phyloP scores from a whole-genome alignment of 2,113 vertebrate genomes.

The Poecilia latipinna region DNA sequence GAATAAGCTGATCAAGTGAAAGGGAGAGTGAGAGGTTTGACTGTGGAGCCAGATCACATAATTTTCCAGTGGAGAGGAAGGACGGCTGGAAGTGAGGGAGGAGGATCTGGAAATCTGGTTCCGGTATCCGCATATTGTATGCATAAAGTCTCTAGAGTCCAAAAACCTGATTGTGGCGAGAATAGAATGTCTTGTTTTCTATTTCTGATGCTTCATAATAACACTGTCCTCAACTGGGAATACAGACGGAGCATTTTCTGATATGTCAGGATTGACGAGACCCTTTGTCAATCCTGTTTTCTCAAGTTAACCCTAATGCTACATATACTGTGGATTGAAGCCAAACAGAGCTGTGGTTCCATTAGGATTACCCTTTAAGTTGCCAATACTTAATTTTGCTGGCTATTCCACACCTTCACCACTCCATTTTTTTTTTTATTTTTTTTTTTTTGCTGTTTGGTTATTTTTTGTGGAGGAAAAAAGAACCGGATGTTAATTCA shows the following conservation, averaged over 20 bases:
- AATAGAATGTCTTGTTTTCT: neutral
- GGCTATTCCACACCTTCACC: too few relatives aligned
- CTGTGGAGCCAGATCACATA: slow-evolving; percentile 55
- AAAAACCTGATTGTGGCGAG: neutral
- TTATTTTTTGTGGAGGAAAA: too few relatives aligned
- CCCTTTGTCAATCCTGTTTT: neutral
- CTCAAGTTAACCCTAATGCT: neutral
- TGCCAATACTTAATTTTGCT: too few relatives aligned
- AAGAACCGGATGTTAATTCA: too few relatives aligned
- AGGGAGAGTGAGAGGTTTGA: slow-evolving; percentile 32
- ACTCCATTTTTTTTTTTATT: too few relatives aligned
- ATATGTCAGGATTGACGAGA: neutral
- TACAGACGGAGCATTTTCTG: neutral
- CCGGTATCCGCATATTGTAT: neutral
- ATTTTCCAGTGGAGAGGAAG: slow-evolving; percentile 22
- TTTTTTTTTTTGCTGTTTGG: too few relatives aligned
- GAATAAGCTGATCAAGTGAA: slow-evolving; percentile 61
- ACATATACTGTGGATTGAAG: too few relatives aligned
- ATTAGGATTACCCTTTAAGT: too few relatives aligned
- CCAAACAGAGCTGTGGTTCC: too few relatives aligned
- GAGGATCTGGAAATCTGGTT: slow-evolving; percentile 23
- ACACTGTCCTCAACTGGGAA: neutral
- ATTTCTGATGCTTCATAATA: neutral
- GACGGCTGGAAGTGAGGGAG: neutral
- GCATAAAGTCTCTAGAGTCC: neutral